phyloP scores from a whole-genome alignment of 2,888 invertebrate genomes.

The Oscheius onirici region DNA sequence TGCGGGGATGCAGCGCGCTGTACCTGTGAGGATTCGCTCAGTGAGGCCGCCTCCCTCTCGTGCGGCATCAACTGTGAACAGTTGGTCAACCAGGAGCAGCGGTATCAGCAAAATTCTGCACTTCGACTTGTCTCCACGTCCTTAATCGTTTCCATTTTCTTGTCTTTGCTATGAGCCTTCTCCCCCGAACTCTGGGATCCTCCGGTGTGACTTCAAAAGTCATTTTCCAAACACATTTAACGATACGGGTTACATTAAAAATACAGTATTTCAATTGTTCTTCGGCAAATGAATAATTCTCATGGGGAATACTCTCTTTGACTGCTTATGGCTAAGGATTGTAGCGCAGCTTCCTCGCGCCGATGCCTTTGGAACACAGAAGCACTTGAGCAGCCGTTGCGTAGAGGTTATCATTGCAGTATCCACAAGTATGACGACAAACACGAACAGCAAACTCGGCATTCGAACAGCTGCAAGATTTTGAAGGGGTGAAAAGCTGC shows the following conservation, averaged over 20 bases:
- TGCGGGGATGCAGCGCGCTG: conserved; percentile 56
- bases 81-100: conserved; percentile 32
- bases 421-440: conserved; percentile 58
- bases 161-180: neutral
- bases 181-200: conserved; percentile 14
- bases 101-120: neutral
- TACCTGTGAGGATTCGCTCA: conserved; percentile 47
- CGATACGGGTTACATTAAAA: conserved; percentile 14
- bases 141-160: neutral
- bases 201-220: conserved; percentile 21
- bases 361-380: conserved; percentile 18
- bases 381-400: conserved; percentile 11
- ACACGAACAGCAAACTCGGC: conserved; percentile 61
- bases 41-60: conserved; percentile 35
- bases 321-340: neutral
- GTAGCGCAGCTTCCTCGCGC: conserved; percentile 10
- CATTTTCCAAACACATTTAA: conserved; percentile 5
- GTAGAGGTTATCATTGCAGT: conserved; percentile 57
- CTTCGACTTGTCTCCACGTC: no score
- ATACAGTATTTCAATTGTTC: conserved; percentile 4
- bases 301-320: conserved; percentile 12
- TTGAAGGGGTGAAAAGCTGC: neutral
- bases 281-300: conserved; percentile 14
- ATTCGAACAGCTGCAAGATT: conserved; percentile 48
- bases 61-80: conserved; percentile 33